Conservation (phyloP, 1,140 invertebrate species). For the Zaprionus davidi region DNA sequence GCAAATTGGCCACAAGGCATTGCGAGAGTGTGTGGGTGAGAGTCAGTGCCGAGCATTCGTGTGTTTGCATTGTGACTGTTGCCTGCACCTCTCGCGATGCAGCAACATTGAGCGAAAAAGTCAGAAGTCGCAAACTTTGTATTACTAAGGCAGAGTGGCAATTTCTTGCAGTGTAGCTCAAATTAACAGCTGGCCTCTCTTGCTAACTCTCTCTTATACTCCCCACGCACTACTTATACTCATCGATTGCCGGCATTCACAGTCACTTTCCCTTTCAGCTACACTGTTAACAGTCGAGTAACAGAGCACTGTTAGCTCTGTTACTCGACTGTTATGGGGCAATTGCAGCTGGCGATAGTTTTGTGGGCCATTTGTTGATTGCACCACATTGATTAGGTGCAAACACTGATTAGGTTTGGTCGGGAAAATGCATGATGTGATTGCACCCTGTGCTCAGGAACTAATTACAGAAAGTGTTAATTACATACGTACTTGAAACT, state of each 20-base stretch:
- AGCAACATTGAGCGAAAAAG: conserved; percentile 8
- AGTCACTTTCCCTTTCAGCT: conserved; percentile 35
- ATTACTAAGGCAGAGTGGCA: too few relatives aligned
- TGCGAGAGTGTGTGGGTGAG: conserved; percentile 27
- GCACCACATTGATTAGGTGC: conserved; percentile 20
- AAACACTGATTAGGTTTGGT: conserved; percentile 32
- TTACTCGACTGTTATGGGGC: neutral
- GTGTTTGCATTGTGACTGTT: conserved; percentile 13
- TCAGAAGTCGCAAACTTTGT: too few relatives aligned
- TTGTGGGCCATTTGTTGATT: conserved; percentile 49
- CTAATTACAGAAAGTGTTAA: conserved; percentile 4
- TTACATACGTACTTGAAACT: neutral
- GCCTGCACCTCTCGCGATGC: conserved; percentile 3
- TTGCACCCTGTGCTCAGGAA: conserved; percentile 9
- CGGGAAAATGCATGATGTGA: conserved; percentile 11
- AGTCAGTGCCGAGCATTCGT: neutral
- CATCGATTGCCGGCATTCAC: conserved; percentile 36
- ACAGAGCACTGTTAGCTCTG: too few relatives aligned
- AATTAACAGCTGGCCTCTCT: conserved; percentile 1
- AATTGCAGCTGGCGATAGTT: conserved; percentile 15
- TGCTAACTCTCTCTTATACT: conserved; percentile 1
- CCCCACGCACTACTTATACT: conserved; percentile 16
- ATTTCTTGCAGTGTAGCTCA: conserved; percentile 14
- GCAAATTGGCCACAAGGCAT: conserved; percentile 64
- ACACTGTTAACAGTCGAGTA: conserved; percentile 22